phyloP scores from a whole-genome alignment of 1,140 invertebrate genomes.

The Tetramorium simillimum region DNA sequence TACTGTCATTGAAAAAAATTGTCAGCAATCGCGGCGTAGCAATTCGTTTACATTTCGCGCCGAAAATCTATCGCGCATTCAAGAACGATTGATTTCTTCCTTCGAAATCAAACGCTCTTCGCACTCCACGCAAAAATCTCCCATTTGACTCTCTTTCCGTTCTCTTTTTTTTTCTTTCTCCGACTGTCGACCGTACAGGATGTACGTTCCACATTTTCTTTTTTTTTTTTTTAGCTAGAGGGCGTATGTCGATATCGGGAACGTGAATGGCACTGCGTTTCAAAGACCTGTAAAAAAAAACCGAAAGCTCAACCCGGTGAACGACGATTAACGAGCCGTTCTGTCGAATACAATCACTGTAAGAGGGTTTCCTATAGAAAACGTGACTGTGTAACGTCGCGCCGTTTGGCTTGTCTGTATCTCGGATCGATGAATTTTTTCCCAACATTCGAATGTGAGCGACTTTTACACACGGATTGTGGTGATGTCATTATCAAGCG shows the following conservation, averaged over 20 bases:
- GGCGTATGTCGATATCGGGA: slow-evolving; percentile 57
- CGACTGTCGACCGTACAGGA: slow-evolving; percentile 47
- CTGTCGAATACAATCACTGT: slow-evolving; percentile 56
- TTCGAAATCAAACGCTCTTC: slow-evolving; percentile 35
- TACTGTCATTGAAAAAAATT: background rate
- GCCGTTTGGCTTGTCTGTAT: slow-evolving; percentile 27
- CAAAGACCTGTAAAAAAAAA: slow-evolving; percentile 52
- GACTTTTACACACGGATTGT: background rate
- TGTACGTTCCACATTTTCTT: slow-evolving; percentile 49
- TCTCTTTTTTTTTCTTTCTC: slow-evolving; percentile 43
- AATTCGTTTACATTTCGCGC: slow-evolving; percentile 13
- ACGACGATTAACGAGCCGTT: slow-evolving; percentile 57
- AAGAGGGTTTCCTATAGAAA: slow-evolving; percentile 49
- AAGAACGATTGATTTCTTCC: slow-evolving; percentile 52
- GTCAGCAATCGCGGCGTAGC: background rate
- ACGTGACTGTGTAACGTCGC: slow-evolving; percentile 48
- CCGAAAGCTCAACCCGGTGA: slow-evolving; percentile 35
- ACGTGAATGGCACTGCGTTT: slow-evolving; percentile 58
- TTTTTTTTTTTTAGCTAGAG: slow-evolving; percentile 42
- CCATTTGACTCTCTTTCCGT: slow-evolving; percentile 40
- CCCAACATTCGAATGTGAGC: background rate
- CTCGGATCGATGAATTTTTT: slow-evolving; percentile 42
- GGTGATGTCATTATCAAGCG: background rate
- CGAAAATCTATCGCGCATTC: slow-evolving; percentile 39
- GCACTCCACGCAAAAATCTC: slow-evolving; percentile 39